Evolutionary conservation across 1,140 invertebrate species (phyloP), one percentile per base, ranked within the genome.

Genomic region (Melipona quadrifasciata): DNA sequence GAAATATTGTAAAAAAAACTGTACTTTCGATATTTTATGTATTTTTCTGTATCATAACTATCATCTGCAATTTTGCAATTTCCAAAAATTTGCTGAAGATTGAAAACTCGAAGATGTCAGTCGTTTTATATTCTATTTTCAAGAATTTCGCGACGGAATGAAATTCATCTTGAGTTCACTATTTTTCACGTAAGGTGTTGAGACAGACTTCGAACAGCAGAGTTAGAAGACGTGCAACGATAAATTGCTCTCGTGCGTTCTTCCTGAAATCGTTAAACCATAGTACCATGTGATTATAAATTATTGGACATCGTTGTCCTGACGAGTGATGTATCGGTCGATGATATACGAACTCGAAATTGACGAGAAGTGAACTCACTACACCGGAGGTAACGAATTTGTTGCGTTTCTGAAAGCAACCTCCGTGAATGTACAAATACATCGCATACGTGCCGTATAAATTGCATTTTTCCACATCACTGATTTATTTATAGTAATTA

Each of bases 331-430:
- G n/a, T 11, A 31, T 31, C 77, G 21, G 11, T 77, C 64, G 67
- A 71, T 71, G 21, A 71, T 70, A 47, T 57, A 71, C 31, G 34
- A 71, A 71, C 34, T 57, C 2, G 65, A 27, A 70, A 80, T 80
- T 58, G 78, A 80, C 67, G 78, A 55, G 53, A 19, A 58, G 78
- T 67, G 53, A 72, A 80, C 72, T 80, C 78, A 47, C 72, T 58
- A 65, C 65, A 80, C 70, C 65, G 57, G 21, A 70, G 16, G 51
- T 53, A 39, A 31, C 31, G 51, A 70, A 80, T 80, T 27, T 27
- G 70, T 72, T 47, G 16, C 70, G 39, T 71, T 80, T 67, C 61
- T 47, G 39, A 12, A 19, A 19, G n/a, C 47, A 31, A 1, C 65
- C 51, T 31, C 5, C 17, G 61, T 24, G 34, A 3, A n/a, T 21